Conservation (phyloP, 2,113 vertebrate species). For the Garra rufa region DNA sequence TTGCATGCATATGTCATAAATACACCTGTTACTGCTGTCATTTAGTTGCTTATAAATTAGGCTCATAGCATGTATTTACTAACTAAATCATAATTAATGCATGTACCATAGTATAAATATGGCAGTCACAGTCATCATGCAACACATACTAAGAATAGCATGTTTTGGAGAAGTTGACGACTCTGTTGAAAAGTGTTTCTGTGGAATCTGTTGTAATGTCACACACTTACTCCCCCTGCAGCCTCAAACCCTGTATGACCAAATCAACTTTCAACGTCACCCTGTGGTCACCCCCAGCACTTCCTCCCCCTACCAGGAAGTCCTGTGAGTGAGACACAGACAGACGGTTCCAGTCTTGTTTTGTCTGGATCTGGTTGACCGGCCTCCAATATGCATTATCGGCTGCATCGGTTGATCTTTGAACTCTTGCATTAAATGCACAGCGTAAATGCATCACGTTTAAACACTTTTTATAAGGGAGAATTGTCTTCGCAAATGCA, state of each 20-base stretch:
- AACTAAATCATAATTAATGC: not conserved
- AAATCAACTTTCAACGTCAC: conserved; percentile 55
- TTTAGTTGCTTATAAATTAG: not conserved
- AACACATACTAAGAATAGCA: too few relatives aligned
- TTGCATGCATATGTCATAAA: not conserved
- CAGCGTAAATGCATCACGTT: not conserved
- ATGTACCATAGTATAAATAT: not conserved
- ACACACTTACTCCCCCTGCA: conserved; percentile 1
- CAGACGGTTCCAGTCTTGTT: not conserved
- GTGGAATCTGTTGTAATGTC: not conserved
- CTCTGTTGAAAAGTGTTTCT: not conserved
- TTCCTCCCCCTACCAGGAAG: conserved; percentile 33
- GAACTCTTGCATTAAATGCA: not conserved
- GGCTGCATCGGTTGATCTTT: not conserved
- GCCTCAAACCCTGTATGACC: conserved; percentile 65
- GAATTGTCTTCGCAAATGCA: not conserved
- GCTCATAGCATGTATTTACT: not conserved
- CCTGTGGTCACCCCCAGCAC: not conserved
- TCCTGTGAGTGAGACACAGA: conserved; percentile 32
- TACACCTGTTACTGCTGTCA: not conserved
- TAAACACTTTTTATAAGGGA: not conserved
- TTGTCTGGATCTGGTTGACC: not conserved
- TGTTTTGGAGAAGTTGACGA: not conserved
- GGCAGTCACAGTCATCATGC: not conserved
- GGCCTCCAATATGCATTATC: not conserved